Conservation (phyloP, 2,113 vertebrate genomes). For the Barbus barbus region DNA sequence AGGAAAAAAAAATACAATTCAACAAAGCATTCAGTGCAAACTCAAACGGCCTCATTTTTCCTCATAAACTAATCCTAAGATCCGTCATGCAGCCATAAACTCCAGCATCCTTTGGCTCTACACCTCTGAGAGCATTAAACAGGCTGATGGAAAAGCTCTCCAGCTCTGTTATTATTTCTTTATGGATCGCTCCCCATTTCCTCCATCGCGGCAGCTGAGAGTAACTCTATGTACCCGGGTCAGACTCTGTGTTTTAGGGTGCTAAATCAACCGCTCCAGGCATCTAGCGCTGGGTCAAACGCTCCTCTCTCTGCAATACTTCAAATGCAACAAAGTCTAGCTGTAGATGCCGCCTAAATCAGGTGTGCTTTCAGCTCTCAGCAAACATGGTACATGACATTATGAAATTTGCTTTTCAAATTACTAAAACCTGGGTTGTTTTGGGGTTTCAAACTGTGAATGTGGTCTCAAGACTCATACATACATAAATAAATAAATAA, state of each 20-base stretch:
- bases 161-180: constrained; percentile 41
- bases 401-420: not conserved
- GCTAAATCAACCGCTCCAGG: constrained; percentile 25
- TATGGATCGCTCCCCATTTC: constrained; percentile 36
- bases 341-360: constrained; percentile 14
- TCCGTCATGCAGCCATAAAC: constrained; percentile 1
- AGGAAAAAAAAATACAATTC: no score
- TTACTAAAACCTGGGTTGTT: no score
- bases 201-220: not conserved
- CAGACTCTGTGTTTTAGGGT: not conserved
- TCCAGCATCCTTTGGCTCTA: not conserved
- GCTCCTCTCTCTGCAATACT: not conserved
- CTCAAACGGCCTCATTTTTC: not conserved
- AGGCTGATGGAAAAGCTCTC: no score
- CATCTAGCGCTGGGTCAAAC: not conserved
- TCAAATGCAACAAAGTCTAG: not conserved
- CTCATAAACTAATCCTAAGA: not conserved
- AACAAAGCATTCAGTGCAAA: not conserved
- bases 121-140: constrained; percentile 25
- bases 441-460: not conserved
- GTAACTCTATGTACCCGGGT: not conserved
- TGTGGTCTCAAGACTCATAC: no score
- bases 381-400: no score
- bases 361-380: not conserved
- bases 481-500: no score